Evolutionary conservation across 2,888 invertebrate genomes (phyloP).

Genomic region (Drosophila bunnanda): DNA sequence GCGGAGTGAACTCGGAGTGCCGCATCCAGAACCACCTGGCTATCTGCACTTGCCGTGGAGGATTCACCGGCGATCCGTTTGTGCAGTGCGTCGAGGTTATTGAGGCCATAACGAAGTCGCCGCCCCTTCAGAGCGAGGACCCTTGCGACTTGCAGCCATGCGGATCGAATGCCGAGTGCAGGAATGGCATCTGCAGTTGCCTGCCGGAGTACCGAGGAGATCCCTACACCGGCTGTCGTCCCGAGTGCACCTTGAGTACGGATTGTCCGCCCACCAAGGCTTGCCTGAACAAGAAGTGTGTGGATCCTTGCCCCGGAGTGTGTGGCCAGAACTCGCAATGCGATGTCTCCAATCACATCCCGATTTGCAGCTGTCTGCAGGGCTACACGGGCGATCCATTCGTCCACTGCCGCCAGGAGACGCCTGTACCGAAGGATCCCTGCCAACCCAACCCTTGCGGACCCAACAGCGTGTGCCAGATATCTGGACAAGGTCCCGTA

Average conservation of each 20-base stretch:
- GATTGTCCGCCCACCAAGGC: constrained; percentile 92
- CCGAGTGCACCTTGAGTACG: constrained; percentile 93
- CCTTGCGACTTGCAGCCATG: constrained; percentile 95
- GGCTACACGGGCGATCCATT: constrained; percentile 93
- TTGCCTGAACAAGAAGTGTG: constrained; percentile 93
- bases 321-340: constrained; percentile 94
- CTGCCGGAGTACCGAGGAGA: constrained; percentile 93
- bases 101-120: constrained; percentile 86
- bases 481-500: constrained; percentile 88
- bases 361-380: constrained; percentile 90
- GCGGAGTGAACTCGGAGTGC: constrained; percentile 90
- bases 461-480: constrained; percentile 86
- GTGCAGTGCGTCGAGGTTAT: constrained; percentile 86
- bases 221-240: constrained; percentile 93
- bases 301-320: constrained; percentile 92
- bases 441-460: constrained; percentile 86
- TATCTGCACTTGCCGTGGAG: constrained; percentile 87
- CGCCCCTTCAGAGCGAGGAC: constrained; percentile 82
- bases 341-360: constrained; percentile 92
- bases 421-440: constrained; percentile 85
- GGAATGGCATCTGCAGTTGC: constrained; percentile 92
- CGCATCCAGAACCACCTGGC: constrained; percentile 90
- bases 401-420: constrained; percentile 86
- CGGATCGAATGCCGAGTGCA: constrained; percentile 93
- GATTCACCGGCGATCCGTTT: constrained; percentile 89